Conservation (phyloP, 1,140 invertebrate genomes). For the Piezodorus guildinii region DNA sequence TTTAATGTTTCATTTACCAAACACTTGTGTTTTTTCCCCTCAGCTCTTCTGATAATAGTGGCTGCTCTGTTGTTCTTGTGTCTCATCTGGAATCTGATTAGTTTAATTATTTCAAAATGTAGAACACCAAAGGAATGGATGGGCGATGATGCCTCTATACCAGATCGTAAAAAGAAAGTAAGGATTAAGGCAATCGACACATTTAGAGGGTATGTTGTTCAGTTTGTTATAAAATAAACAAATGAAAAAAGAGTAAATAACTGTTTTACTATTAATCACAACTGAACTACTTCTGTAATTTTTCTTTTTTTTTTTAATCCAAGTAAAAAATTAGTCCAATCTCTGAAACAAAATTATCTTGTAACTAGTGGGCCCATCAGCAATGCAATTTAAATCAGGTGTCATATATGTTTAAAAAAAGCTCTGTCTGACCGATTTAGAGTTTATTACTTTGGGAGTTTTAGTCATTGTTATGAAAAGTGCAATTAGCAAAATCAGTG, state of each 20-base stretch:
- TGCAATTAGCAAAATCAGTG: no score
- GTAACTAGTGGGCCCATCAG: no score
- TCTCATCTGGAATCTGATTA: conserved; percentile 19
- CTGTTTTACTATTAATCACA: neutral
- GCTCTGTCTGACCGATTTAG: no score
- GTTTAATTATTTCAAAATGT: conserved; percentile 14
- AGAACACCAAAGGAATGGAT: neutral
- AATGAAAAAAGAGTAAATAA: neutral
- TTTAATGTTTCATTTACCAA: no score
- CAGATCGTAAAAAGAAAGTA: conserved; percentile 20
- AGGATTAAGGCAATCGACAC: conserved; percentile 26
- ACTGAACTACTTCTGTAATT: no score
- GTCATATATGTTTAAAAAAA: no score
- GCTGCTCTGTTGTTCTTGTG: conserved; percentile 9
- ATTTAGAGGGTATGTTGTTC: conserved; percentile 27
- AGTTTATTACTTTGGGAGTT: no score
- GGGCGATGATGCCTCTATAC: neutral
- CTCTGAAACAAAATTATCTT: no score
- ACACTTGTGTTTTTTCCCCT: conserved; percentile 10
- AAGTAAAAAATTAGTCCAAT: no score
- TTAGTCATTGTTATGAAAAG: no score
- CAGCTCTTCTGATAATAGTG: conserved; percentile 21
- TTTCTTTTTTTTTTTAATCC: no score
- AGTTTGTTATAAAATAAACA: neutral
- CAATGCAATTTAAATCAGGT: no score